These are phyloP conservation scores for Cheilosia variabilis DNA, from an alignment of 2,888 invertebrate genomes.

Conservation along the genomic window DNA sequence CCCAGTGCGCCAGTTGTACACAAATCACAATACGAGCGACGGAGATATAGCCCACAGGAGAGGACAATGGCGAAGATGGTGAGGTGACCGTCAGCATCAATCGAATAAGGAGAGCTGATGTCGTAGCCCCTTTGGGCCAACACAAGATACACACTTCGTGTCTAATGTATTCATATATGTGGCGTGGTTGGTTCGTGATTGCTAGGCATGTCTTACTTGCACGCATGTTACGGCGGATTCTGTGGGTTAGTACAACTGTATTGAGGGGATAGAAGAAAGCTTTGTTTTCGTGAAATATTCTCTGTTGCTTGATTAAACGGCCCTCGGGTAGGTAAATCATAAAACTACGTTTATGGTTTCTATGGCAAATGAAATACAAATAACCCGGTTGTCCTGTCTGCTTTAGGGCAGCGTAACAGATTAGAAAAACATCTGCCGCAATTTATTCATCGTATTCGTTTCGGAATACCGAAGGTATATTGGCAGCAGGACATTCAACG, in stretches of 20 bases:
- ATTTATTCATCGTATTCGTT: no score
- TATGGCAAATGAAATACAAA: slow-evolving; percentile 55
- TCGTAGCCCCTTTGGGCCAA: slow-evolving; percentile 19
- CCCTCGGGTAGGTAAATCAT: slow-evolving; percentile 48
- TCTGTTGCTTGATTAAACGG: slow-evolving; percentile 32
- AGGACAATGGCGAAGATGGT: slow-evolving; percentile 32
- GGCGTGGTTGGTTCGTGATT: not conserved
- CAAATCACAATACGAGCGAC: slow-evolving; percentile 52
- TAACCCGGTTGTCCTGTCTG: slow-evolving; percentile 7
- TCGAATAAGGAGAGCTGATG: slow-evolving; percentile 17
- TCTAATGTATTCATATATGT: slow-evolving; percentile 30
- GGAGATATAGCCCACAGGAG: slow-evolving; percentile 28
- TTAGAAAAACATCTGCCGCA: no score
- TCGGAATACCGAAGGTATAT: no score
- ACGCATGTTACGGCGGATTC: slow-evolving; percentile 1
- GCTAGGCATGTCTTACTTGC: slow-evolving; percentile 9
- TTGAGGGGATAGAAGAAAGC: slow-evolving; percentile 18
- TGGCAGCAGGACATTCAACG: no score
- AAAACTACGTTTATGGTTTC: slow-evolving; percentile 45
- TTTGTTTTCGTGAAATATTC: slow-evolving; percentile 35
- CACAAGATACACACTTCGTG: slow-evolving; percentile 27
- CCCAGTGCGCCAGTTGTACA: slow-evolving; percentile 59
- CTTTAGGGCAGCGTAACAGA: no score
- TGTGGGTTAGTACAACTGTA: not conserved
- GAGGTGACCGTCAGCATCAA: slow-evolving; percentile 13